Evolutionary conservation across 2,888 invertebrate species (phyloP).

Genomic region (Marronus borbonicus): DNA sequence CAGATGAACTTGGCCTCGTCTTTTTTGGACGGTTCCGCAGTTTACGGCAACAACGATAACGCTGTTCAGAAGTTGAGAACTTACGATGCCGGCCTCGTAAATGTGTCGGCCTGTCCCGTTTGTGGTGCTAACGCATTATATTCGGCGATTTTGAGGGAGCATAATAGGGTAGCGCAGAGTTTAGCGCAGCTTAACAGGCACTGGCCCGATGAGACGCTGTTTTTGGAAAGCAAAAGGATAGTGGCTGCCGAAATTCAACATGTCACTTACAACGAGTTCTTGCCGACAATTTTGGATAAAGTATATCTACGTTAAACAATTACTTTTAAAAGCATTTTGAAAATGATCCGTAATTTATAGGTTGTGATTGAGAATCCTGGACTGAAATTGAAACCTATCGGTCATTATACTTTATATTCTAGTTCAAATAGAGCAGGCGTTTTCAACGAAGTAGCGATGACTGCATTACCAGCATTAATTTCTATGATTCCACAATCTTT

Average conservation of each 20-base stretch:
- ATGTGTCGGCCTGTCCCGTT: conserved; percentile 77
- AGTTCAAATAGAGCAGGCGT: conserved; percentile 86
- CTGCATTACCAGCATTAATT: conserved; percentile 81
- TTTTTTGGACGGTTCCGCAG: conserved; percentile 86
- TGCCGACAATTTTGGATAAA: conserved; percentile 84
- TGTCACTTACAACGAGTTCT: conserved; percentile 87
- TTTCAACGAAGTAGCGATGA: conserved; percentile 84
- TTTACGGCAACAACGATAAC: conserved; percentile 86
- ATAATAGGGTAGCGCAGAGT: conserved; percentile 84
- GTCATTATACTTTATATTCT: conserved; percentile 86
- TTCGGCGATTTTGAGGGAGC: conserved; percentile 81
- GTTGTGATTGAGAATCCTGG: conserved; percentile 77
- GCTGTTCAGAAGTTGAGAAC: conserved; percentile 80
- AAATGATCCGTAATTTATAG: conserved; percentile 65
- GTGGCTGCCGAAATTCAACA: conserved; percentile 87
- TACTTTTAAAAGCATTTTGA: too few relatives aligned
- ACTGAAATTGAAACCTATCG: conserved; percentile 77
- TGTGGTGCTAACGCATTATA: conserved; percentile 82
- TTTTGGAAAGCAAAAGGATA: conserved; percentile 82
- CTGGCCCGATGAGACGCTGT: conserved; percentile 86
- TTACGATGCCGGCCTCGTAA: conserved; percentile 81
- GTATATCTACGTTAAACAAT: conserved; percentile 66
- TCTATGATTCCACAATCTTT: conserved; percentile 83
- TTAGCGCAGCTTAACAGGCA: conserved; percentile 81
- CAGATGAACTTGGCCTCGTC: conserved; percentile 90